These are phyloP conservation scores for Perdita meconis DNA, from an alignment of 2,888 invertebrate species.

Conservation along the genomic window DNA sequence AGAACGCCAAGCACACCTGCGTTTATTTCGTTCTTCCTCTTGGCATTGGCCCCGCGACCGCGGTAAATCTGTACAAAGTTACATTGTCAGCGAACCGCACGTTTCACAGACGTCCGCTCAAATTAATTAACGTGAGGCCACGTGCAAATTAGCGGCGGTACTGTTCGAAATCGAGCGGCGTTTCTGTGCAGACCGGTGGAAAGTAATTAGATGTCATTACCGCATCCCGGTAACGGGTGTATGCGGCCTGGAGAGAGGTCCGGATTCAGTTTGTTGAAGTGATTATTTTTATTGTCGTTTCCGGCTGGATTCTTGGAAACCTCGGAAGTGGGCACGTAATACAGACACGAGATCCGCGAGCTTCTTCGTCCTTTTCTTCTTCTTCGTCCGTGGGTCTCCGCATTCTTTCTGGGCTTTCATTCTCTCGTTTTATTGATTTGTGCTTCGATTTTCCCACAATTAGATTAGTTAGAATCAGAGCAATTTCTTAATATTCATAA, in stretches of 20 bases:
- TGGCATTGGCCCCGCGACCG: slow-evolving; percentile 11
- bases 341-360: slow-evolving; percentile 58
- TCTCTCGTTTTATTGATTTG: slow-evolving; percentile 35
- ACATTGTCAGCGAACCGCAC: slow-evolving; percentile 6
- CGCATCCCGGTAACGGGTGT: slow-evolving; percentile 68
- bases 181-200: slow-evolving; percentile 80
- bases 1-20: background rate
- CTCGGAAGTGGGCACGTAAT: slow-evolving; percentile 72
- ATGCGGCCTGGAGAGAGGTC: slow-evolving; percentile 65
- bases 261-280: slow-evolving; percentile 82
- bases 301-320: slow-evolving; percentile 83
- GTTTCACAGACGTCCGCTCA: slow-evolving; percentile 17
- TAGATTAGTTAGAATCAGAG: too few species aligned
- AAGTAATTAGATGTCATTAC: slow-evolving; percentile 83
- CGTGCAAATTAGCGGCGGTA: slow-evolving; percentile 66
- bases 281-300: slow-evolving; percentile 84
- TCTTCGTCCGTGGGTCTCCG: background rate
- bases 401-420: background rate
- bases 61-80: background rate
- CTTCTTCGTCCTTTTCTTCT: slow-evolving; percentile 60
- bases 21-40: background rate
- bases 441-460: slow-evolving; percentile 43
- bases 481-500: too few species aligned
- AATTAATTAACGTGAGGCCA: slow-evolving; percentile 70
- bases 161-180: slow-evolving; percentile 75